Evolutionary conservation across 2,888 invertebrate genomes (phyloP).

Genomic region (Patella pellucida): DNA sequence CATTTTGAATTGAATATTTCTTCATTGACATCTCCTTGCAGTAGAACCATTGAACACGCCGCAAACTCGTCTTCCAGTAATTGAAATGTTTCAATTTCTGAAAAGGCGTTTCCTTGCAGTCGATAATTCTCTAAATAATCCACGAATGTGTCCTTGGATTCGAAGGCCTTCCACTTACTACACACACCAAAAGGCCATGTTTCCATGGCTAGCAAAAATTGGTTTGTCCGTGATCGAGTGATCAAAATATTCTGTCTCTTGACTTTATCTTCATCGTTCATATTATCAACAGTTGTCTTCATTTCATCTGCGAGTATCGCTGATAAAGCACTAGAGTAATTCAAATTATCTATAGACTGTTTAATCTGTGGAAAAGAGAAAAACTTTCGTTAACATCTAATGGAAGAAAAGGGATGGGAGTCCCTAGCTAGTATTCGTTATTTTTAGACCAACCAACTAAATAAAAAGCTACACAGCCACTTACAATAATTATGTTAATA

Average conservation of each 20-base stretch:
- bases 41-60: not conserved
- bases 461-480: no score
- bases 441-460: no score
- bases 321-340: not conserved
- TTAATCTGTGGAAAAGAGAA: not conserved
- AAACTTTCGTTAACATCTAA: no score
- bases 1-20: not conserved
- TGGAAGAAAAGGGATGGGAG: no score
- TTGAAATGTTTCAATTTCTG: not conserved
- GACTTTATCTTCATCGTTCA: not conserved
- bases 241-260: not conserved
- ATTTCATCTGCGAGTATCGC: not conserved
- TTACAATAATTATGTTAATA: no score
- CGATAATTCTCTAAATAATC: not conserved
- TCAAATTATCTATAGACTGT: not conserved
- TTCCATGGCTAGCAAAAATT: not conserved
- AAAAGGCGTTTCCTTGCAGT: not conserved
- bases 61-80: not conserved
- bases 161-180: not conserved
- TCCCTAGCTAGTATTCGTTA: no score
- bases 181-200: not conserved
- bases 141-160: not conserved
- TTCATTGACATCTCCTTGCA: not conserved
- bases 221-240: not conserved
- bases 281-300: not conserved